Percentiles rank a stretch among this genome's conserved stretches.
Conservation (phyloP, 2,113 vertebrate genomes). For the Diadophis punctatus region DNA sequence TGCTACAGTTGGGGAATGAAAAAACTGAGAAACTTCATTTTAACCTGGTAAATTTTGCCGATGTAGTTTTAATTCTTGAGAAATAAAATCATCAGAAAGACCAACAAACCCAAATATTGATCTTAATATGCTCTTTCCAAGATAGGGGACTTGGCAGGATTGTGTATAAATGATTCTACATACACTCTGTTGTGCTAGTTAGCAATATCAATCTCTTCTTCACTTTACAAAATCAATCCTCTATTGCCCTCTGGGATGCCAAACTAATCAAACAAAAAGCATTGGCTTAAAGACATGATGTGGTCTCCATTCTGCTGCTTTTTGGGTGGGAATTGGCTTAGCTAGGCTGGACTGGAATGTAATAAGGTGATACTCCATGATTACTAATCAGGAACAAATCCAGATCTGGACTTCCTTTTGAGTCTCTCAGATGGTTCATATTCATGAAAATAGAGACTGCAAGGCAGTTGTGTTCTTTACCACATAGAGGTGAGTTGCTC, state of each 20-base stretch:
- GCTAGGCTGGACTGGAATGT: neutral
- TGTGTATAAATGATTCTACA: neutral
- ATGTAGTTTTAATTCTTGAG: neutral
- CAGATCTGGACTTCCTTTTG: neutral
- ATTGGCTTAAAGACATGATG: slow-evolving; percentile 21
- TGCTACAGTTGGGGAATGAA: neutral
- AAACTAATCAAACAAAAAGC: slow-evolving; percentile 37
- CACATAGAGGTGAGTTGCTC: neutral
- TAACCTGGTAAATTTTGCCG: neutral
- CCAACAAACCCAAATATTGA: neutral
- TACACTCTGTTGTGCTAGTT: slow-evolving; percentile 20
- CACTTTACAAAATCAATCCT: neutral
- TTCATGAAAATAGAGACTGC: neutral
- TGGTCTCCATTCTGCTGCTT: neutral
- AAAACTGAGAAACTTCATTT: neutral
- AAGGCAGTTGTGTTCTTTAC: neutral
- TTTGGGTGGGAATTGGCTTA: neutral
- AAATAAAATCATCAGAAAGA: neutral
- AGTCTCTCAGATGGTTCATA: neutral
- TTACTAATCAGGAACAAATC: neutral
- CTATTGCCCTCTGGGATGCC: neutral
- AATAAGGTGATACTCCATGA: neutral
- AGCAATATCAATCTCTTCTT: neutral
- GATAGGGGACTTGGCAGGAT: slow-evolving; percentile 3
- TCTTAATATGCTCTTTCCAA: neutral